Evolutionary conservation across 2,888 invertebrate species (phyloP).

Genomic region (Polyommatus icarus): DNA sequence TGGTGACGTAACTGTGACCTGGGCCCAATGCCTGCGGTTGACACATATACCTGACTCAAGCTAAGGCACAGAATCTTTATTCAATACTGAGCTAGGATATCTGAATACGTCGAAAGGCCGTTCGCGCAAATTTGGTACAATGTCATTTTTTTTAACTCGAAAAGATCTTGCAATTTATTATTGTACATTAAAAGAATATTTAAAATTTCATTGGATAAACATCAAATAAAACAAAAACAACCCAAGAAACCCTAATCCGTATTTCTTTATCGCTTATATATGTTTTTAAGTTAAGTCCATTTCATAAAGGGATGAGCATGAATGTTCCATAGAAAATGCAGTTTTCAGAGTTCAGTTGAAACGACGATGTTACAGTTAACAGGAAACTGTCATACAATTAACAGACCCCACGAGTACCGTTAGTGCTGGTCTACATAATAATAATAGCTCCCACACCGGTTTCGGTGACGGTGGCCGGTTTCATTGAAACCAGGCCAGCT

Average conservation of each 20-base stretch:
- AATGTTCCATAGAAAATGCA: not conserved
- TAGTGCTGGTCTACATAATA: not conserved
- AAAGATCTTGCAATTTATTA: not conserved
- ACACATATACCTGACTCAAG: conserved; percentile 16
- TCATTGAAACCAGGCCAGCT: no score
- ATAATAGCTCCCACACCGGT: no score
- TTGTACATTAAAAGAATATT: not conserved
- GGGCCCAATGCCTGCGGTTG: not conserved
- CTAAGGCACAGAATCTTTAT: not conserved
- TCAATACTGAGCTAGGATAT: not conserved
- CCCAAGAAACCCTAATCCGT: not conserved
- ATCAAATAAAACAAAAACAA: not conserved
- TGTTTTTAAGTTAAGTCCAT: no score
- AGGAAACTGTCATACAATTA: conserved; percentile 17
- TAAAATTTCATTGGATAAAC: not conserved
- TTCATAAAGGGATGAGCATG: no score
- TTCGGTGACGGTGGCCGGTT: no score
- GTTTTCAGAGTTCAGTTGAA: not conserved
- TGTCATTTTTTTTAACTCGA: not conserved
- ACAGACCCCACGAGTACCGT: not conserved
- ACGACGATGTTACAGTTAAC: not conserved
- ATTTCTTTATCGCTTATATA: no score
- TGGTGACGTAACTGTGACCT: conserved; percentile 20
- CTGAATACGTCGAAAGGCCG: not conserved
- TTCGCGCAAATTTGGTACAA: not conserved